These are phyloP conservation scores for Acanthurus lineatus DNA, from an alignment of 2,797 vertebrate species.

Conservation along the genomic window DNA sequence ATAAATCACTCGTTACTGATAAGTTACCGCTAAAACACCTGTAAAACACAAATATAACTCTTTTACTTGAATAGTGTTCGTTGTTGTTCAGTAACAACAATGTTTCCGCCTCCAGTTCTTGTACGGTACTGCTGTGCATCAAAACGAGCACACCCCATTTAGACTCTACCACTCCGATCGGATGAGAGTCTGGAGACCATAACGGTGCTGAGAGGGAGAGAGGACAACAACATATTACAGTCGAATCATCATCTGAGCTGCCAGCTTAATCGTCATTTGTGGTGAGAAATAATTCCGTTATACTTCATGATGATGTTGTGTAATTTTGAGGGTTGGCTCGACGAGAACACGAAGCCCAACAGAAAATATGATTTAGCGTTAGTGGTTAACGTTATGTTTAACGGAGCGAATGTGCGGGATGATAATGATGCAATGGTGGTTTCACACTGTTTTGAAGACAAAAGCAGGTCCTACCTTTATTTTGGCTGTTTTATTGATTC, in stretches of 20 bases:
- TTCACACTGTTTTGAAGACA: background rate
- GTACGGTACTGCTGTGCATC: fast-evolving
- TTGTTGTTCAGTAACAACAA: background rate
- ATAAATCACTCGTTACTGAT: background rate
- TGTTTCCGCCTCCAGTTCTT: background rate
- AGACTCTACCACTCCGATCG: background rate
- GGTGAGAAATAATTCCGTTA: slow-evolving; percentile 41
- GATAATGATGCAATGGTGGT: background rate
- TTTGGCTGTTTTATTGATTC: background rate
- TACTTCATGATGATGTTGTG: background rate
- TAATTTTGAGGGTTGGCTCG: background rate
- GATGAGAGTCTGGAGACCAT: no score
- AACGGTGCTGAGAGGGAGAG: background rate
- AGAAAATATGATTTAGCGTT: background rate
- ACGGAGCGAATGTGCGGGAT: background rate
- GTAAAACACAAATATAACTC: no score
- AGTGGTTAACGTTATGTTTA: background rate
- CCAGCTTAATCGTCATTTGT: background rate
- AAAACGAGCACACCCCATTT: slow-evolving; percentile 53
- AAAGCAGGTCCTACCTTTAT: background rate
- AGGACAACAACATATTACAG: slow-evolving; percentile 5
- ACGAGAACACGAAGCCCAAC: background rate
- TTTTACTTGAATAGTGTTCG: no score
- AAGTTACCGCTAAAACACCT: background rate
- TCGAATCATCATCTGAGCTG: background rate